Base-by-base conservation (phyloP, 2,888 invertebrate species). In the Theretra japonica region DNA sequence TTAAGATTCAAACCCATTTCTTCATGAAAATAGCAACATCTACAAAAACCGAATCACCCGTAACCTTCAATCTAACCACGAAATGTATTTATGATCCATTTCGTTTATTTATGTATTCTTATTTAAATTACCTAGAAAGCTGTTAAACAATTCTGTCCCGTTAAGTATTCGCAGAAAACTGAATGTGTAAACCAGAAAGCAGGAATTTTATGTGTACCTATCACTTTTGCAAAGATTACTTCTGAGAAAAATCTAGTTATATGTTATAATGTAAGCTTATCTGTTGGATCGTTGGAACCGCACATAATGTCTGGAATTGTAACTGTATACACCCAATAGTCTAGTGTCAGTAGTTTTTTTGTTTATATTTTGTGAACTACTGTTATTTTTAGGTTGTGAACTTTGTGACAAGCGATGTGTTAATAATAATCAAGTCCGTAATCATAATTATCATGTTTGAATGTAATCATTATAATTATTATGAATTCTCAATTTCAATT, bases 281-380 rank as follows among this genome's bases (percentile, higher is more conserved):
- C 73, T 25, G 57, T 48, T 59, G 23, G 41, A 85, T 88, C 83
- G 79, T 83, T 82, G 83, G 88, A 88, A 90, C 90, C 82, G 91
- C 88, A 89, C 90, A 88, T 72, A 73, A 75, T 80, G 75, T 74
- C 71, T 77, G 74, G 79, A 86, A 86, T 82, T 82, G 86, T 85
- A 85, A 82, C 81, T 75, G 75, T 79, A 81, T 74, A 75, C 79
- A 81, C 76, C 78, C 78, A 78, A 82, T 80, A 81, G 77, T 80
- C 79, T 79, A 78, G 80, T 74, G 78, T 78, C 80, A 81, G 80
- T 77, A 79, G 75, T 75, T 81, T 82, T n/a, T 85, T 86, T 90
- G 89, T 89, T 90, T 90, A 90, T 87, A 85, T 88, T 90, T 88
- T 80, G 85, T 86, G 86, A 80, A 83, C 86, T 88, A 85, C 85